Evolutionary conservation across 2,888 invertebrate species (phyloP).

Genomic region (Euplexia lucipara): DNA sequence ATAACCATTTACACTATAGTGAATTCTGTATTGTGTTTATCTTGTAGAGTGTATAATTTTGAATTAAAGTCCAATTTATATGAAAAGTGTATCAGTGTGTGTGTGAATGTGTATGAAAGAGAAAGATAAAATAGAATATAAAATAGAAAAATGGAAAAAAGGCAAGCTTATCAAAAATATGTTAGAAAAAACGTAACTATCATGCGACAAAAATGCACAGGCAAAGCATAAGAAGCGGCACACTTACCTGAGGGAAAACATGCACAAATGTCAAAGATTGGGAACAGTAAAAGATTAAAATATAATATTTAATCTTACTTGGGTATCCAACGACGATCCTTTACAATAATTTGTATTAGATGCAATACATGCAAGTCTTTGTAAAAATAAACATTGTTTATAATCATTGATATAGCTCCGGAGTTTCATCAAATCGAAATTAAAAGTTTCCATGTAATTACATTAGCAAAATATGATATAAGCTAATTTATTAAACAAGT

Average conservation of each 20-base stretch:
- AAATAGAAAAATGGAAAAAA: slow-evolving; percentile 76
- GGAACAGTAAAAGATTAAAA: slow-evolving; percentile 77
- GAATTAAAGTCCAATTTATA: slow-evolving; percentile 83
- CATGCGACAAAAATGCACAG: slow-evolving; percentile 86
- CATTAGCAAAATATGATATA: slow-evolving; percentile 86
- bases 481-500: slow-evolving; percentile 85
- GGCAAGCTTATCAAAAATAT: slow-evolving; percentile 81
- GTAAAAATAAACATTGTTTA: slow-evolving; percentile 77
- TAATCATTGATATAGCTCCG: slow-evolving; percentile 65
- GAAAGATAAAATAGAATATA: slow-evolving; percentile 84
- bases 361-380: slow-evolving; percentile 83
- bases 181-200: slow-evolving; percentile 70
- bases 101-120: slow-evolving; percentile 79
- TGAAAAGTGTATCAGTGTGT: slow-evolving; percentile 78
- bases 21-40: slow-evolving; percentile 79
- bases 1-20: slow-evolving; percentile 71
- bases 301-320: slow-evolving; percentile 87
- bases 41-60: slow-evolving; percentile 88
- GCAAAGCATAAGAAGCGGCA: slow-evolving; percentile 80
- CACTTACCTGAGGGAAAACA: slow-evolving; percentile 82
- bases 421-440: slow-evolving; percentile 78
- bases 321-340: slow-evolving; percentile 90
- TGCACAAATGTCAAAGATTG: slow-evolving; percentile 77
- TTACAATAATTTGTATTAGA: slow-evolving; percentile 77
- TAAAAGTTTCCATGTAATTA: slow-evolving; percentile 77